Evolutionary conservation across 2,888 invertebrate genomes (phyloP).

Genomic region (Laspeyria flexula): DNA sequence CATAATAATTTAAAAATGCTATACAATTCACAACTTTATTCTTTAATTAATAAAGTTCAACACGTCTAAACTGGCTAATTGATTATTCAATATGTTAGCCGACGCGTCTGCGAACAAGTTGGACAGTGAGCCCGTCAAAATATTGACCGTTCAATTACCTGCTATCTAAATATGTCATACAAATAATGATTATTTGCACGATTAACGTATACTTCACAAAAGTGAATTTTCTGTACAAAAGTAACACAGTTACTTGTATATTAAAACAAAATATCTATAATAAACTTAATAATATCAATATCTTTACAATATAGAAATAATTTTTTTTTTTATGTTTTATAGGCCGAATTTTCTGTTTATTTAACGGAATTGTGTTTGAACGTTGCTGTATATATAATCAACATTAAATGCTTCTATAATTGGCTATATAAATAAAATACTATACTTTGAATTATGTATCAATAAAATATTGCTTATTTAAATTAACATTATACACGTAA

Average conservation of each 20-base stretch:
- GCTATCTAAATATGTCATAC: not conserved
- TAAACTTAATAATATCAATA: constrained; percentile 10
- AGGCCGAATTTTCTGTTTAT: not conserved
- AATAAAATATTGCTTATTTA: no score
- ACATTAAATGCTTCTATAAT: no score
- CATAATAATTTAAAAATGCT: not conserved
- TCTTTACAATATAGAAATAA: not conserved
- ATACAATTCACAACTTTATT: not conserved
- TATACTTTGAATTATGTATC: no score
- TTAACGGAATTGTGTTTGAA: no score
- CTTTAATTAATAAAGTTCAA: not conserved
- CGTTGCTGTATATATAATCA: no score
- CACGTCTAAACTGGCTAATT: not conserved
- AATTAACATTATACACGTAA: no score
- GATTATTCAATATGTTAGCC: not conserved
- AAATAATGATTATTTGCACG: not conserved
- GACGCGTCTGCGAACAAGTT: not conserved
- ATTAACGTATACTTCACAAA: constrained; percentile 19
- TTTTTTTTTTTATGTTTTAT: no score
- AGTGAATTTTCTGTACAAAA: constrained; percentile 24
- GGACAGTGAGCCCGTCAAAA: not conserved
- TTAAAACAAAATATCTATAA: constrained; percentile 7
- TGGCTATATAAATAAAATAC: no score
- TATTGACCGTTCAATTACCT: not conserved
- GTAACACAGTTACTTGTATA: not conserved